Conservation (phyloP, 2,888 invertebrate genomes). For the Parnassius apollo region DNA sequence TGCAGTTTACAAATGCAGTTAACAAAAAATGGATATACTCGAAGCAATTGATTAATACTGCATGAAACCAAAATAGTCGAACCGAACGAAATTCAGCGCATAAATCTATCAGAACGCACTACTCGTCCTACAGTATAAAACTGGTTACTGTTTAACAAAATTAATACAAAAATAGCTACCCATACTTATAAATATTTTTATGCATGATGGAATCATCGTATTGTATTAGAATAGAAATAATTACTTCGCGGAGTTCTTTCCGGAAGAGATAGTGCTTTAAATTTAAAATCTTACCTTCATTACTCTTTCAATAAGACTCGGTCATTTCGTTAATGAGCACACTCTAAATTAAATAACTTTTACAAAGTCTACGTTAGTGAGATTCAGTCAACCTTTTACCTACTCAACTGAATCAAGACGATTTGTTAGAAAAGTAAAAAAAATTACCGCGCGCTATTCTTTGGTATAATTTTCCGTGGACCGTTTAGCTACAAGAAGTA, state of each 20-base stretch:
- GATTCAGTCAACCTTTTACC: conserved; percentile 60
- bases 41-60: conserved; percentile 15
- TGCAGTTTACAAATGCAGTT: too few species aligned
- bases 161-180: conserved; percentile 1
- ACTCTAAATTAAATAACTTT: conserved; percentile 70
- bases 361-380: conserved; percentile 68
- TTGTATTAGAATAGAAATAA: neutral
- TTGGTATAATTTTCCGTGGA: neutral
- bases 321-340: conserved; percentile 76
- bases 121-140: conserved; percentile 1
- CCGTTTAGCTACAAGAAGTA: neutral
- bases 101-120: conserved; percentile 9
- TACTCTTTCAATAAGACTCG: conserved; percentile 68
- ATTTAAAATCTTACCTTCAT: conserved; percentile 45
- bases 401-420: conserved; percentile 42
- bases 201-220: neutral
- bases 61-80: conserved; percentile 9
- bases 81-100: conserved; percentile 6
- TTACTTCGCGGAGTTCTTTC: conserved; percentile 6
- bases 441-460: neutral
- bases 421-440: conserved; percentile 33
- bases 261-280: conserved; percentile 12
- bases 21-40: conserved; percentile 2
- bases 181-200: neutral
- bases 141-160: conserved; percentile 2